Evolutionary conservation across 2,888 invertebrate genomes (phyloP), one percentile per base, ranked within the genome.

Genomic region (Ophion obscuratus): DNA sequence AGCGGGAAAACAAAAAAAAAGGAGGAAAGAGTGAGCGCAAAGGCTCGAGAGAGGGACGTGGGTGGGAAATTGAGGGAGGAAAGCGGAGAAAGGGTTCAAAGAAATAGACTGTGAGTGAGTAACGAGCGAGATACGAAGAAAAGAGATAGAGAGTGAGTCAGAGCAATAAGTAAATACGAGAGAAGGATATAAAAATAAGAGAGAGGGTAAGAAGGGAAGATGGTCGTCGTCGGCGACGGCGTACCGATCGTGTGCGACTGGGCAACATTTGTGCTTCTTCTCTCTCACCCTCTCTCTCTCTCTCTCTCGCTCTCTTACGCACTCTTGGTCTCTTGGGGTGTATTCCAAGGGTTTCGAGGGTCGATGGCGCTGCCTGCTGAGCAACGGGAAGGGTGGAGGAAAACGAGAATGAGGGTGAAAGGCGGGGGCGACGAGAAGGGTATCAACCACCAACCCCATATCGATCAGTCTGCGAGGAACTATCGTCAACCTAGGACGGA

Each of bases 401-500:
- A 76, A 79, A 40, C 47, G 62, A 77, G 73, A 84, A 73, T 44
- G 66, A 27, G 53, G 70, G 78, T 71, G 59, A 40, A 74, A 66
- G 44, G 68, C 57, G 40, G n/a, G 73, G 68, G 59, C 79, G 40
- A 84, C 74, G 83, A 76, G 80, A 77, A 68, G 70, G 64, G 81
- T 87, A 83, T 85, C 81, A 82, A 86, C 84, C 87, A 87, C 83
- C 76, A 89, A 87, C 82, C 88, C 89, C 89, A 91, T 93, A 93
- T 92, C 93, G 93, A 93, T 91, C 93, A 89, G 93, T 91, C 92
- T 92, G 90, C 91, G 90, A 91, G 89, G 89, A 89, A 91, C 91
- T 89, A 90, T 90, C 92, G 91, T 88, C 89, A 90, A 90, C 91
- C 88, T 91, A 92, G 92, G 91, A 91, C 93, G 90, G 92, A 90